Percentiles rank a stretch among this genome's conserved stretches.
phyloP scores from a whole-genome alignment of 1,140 invertebrate genomes.

The Monomorium pharaonis region DNA sequence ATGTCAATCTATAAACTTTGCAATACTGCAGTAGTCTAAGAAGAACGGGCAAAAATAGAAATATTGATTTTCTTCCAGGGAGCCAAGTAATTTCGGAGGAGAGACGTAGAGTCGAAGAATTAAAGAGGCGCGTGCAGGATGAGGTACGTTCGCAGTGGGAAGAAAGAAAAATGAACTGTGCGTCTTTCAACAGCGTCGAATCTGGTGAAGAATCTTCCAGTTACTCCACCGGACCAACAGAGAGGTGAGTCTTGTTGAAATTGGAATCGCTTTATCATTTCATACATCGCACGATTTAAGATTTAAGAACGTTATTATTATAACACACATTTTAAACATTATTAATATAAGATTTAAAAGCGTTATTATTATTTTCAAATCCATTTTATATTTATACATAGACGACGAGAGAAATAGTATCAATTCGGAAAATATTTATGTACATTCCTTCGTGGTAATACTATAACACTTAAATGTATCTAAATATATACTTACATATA shows the following conservation, averaged over 20 bases:
- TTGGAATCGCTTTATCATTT: neutral
- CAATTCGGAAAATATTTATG: neutral
- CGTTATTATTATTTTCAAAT: neutral
- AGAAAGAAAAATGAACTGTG: constrained; percentile 89
- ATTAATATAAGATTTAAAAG: neutral
- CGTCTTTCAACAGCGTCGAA: constrained; percentile 89
- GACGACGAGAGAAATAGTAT: neutral
- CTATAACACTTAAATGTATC: neutral
- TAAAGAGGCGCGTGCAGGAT: constrained; percentile 94
- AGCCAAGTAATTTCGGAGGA: constrained; percentile 96
- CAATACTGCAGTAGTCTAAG: neutral
- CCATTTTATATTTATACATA: neutral
- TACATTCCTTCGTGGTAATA: neutral
- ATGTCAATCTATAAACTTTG: neutral
- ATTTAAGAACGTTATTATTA: neutral
- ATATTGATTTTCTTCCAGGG: constrained; percentile 85
- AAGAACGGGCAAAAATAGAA: neutral
- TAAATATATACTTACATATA: neutral
- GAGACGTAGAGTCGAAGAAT: constrained; percentile 92
- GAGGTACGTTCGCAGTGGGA: constrained; percentile 95
- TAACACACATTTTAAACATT: neutral
- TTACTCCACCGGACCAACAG: constrained; percentile 88
- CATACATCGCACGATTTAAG: neutral
- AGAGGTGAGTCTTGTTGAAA: constrained; percentile 85
- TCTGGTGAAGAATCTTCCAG: constrained; percentile 88